phyloP scores from a whole-genome alignment of 2,888 invertebrate genomes.

The Leucophenga maculata region DNA sequence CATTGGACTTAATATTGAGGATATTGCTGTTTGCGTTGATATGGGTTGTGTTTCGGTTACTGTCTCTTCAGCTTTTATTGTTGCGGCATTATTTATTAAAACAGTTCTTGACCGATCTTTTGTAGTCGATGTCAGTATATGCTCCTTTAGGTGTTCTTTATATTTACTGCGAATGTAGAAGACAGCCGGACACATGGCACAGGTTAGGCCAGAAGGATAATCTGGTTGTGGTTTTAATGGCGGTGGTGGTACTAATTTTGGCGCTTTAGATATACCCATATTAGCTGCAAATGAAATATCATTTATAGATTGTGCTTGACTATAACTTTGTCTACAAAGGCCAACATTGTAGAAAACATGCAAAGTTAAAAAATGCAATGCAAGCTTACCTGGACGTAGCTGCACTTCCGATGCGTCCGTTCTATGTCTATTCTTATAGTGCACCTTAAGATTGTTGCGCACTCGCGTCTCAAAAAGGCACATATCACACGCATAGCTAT shows the following conservation, averaged over 20 bases:
- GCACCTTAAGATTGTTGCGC: constrained; percentile 48
- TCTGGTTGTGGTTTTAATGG: not conserved
- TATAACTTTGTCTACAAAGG: no score
- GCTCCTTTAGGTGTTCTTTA: constrained; percentile 17
- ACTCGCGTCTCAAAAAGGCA: constrained; percentile 58
- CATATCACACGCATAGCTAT: constrained; percentile 57
- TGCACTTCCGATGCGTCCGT: constrained; percentile 57
- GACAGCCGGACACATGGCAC: constrained; percentile 4
- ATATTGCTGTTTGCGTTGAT: constrained; percentile 7
- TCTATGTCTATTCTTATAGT: constrained; percentile 56
- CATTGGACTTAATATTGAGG: not conserved
- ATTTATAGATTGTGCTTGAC: no score
- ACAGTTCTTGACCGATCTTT: not conserved
- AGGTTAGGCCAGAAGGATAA: constrained; percentile 7
- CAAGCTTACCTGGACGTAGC: constrained; percentile 48
- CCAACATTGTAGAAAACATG: not conserved
- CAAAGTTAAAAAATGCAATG: not conserved
- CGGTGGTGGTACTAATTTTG: not conserved
- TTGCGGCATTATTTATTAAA: no score
- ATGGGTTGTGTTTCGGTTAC: constrained; percentile 5
- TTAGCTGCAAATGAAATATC: no score
- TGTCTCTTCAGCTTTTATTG: not conserved
- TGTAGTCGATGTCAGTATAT: not conserved
- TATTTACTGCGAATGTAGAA: constrained; percentile 13
- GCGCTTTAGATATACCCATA: no score